phyloP scores from a whole-genome alignment of 2,797 vertebrate species.

The Philypnodon macrostomus region DNA sequence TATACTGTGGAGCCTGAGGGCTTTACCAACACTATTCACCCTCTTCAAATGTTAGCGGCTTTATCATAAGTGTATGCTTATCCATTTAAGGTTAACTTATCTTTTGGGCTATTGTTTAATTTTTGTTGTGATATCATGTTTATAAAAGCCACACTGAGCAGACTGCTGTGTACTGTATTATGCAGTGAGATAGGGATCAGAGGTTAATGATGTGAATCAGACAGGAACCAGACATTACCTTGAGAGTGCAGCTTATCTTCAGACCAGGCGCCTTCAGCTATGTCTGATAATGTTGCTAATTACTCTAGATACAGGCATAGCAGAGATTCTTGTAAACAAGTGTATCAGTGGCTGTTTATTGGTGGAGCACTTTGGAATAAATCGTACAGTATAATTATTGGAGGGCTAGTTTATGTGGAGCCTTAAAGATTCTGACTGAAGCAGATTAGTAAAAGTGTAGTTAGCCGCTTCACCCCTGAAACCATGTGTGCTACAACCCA shows the following conservation, averaged over 20 bases:
- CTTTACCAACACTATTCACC: no score
- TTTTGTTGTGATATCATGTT: conserved; percentile 23
- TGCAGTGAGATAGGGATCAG: conserved; percentile 61
- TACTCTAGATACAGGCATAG: conserved; percentile 51
- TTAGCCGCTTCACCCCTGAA: conserved; percentile 59
- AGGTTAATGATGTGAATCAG: conserved; percentile 78
- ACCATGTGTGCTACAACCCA: conserved; percentile 63
- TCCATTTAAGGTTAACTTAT: conserved; percentile 10
- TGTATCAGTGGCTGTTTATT: conserved; percentile 57
- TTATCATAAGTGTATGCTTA: conserved; percentile 18
- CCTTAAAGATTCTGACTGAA: conserved; percentile 27
- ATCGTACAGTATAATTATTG: conserved; percentile 41
- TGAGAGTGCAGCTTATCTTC: conserved; percentile 60
- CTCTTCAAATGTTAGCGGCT: no score
- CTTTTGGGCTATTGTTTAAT: no score
- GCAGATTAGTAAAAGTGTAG: conserved; percentile 11
- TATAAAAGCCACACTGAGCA: conserved; percentile 17
- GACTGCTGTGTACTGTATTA: conserved; percentile 47
- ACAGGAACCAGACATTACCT: conserved; percentile 70
- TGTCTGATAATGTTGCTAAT: conserved; percentile 67
- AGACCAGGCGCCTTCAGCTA: conserved; percentile 64
- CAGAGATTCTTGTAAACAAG: conserved; percentile 54
- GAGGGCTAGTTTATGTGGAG: conserved; percentile 23
- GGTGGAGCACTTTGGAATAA: conserved; percentile 37
- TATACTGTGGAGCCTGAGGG: conserved; percentile 10